phyloP scores from a whole-genome alignment of 1,140 invertebrate genomes.

The Melitaea cinxia region DNA sequence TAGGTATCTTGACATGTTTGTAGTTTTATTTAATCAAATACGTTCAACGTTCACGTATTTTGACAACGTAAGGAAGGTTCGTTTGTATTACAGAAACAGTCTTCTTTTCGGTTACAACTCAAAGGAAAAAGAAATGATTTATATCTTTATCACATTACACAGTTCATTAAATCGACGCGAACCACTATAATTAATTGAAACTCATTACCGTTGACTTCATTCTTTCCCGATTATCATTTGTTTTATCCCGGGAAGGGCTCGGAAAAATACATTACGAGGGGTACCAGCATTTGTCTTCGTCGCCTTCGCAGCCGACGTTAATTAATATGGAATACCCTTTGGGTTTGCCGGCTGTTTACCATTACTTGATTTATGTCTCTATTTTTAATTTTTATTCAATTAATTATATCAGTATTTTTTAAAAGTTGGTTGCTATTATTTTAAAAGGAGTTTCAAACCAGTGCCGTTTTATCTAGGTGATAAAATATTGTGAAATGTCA shows the following conservation, averaged over 20 bases:
- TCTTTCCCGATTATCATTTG: slow-evolving; percentile 80
- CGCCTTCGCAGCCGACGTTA: slow-evolving; percentile 69
- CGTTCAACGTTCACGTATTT: too few relatives aligned
- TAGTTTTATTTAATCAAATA: too few relatives aligned
- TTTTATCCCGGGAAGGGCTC: slow-evolving; percentile 68
- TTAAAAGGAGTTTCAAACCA: too few relatives aligned
- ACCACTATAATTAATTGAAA: slow-evolving; percentile 67
- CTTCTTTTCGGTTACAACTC: background rate
- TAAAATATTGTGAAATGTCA: too few relatives aligned
- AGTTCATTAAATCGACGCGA: slow-evolving; percentile 44
- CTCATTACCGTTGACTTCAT: slow-evolving; percentile 78
- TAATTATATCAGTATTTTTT: slow-evolving; percentile 1
- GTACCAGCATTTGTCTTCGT: slow-evolving; percentile 77
- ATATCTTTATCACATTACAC: slow-evolving; percentile 47
- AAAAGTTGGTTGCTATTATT: too few relatives aligned
- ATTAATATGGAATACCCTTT: slow-evolving; percentile 81
- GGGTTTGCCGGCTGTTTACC: slow-evolving; percentile 64
- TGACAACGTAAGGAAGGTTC: too few relatives aligned
- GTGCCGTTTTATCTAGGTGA: too few relatives aligned
- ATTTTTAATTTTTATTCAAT: slow-evolving; percentile 51
- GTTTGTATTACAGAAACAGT: too few relatives aligned
- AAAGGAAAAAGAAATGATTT: slow-evolving; percentile 24
- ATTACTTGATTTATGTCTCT: slow-evolving; percentile 75
- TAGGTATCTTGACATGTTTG: too few relatives aligned
- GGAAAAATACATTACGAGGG: slow-evolving; percentile 79